phyloP scores from a whole-genome alignment of 1,140 invertebrate genomes.

The Frieseomelitta varia region DNA sequence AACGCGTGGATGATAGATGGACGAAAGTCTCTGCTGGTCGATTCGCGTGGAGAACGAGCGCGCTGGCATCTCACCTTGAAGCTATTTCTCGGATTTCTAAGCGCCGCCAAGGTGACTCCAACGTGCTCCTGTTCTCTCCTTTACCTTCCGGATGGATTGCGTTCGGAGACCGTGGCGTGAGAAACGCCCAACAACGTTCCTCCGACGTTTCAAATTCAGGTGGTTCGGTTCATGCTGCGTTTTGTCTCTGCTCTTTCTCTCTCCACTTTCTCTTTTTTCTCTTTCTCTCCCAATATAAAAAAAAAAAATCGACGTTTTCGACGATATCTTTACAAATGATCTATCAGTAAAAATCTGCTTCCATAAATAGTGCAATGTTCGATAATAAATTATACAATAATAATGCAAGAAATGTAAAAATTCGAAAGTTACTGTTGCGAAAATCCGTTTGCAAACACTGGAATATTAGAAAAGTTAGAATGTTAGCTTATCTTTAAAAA shows the following conservation, averaged over 20 bases:
- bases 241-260: neutral
- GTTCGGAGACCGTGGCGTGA: conserved; percentile 30
- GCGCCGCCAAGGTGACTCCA: conserved; percentile 30
- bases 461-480: no score
- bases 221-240: neutral
- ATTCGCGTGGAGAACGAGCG: conserved; percentile 22
- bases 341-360: no score
- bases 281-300: neutral
- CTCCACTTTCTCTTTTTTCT: neutral
- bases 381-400: no score
- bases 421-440: no score
- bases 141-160: conserved; percentile 41
- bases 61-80: conserved; percentile 37
- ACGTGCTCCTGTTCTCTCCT: conserved; percentile 23
- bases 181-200: conserved; percentile 11
- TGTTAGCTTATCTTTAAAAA: no score
- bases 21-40: neutral
- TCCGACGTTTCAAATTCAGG: neutral
- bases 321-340: no score
- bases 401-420: no score
- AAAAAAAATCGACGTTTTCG: no score
- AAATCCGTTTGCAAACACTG: no score
- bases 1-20: neutral
- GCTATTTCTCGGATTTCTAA: conserved; percentile 47
- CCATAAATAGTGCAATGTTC: no score